Base-by-base conservation (phyloP, 2,113 vertebrate genomes). In the Rhineura floridana region DNA sequence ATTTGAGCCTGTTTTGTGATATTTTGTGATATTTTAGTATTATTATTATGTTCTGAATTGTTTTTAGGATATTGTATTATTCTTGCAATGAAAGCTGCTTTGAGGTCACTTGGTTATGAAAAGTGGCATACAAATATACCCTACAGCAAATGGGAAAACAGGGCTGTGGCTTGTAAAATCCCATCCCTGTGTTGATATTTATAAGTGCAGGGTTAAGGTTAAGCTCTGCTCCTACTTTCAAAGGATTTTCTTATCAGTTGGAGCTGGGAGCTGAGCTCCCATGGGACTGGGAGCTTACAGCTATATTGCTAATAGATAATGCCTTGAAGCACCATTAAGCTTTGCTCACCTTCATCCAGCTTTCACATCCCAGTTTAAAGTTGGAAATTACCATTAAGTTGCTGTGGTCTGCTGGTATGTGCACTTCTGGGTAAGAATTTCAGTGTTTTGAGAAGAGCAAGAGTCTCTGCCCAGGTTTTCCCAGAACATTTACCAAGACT, bases 161-260 rank as follows among this genome's bases (percentile, higher is more conserved):
- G 48, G n/a, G 19, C 86, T 6, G 19, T 81, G 65, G 33, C 83
- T 88, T 91, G 87, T 87, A 91, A 92, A 91, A 94, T 91, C 50
- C 30, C n/a, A 88, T 91, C 28, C 36, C 21, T 89, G 11, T 87
- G 87, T 86, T 93, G 83, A 87, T 94, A 92, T 94, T 96, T 94
- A 94, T 93, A 93, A 93, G 85, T 63, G 87, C 59, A 88, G 44
- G 69, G 82, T 87, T 69, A 39, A 94, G 80, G 91, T 93, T 93
- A 94, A 94, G 86, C 85, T 92, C 83, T 93, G 72, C 70, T 79
- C 69, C 84, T 93, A 85, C 91, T 95, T 96, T 90, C 89, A 91
- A 83, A 44, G 44, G 63, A 85, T 86, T 93, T 93, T 94, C 83
- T 95, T 88, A 86, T 91, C 86, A 95, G 30, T 67, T 50, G 88